Conservation (phyloP, 2,797 vertebrate species). For the Chloroceryle amazona region DNA sequence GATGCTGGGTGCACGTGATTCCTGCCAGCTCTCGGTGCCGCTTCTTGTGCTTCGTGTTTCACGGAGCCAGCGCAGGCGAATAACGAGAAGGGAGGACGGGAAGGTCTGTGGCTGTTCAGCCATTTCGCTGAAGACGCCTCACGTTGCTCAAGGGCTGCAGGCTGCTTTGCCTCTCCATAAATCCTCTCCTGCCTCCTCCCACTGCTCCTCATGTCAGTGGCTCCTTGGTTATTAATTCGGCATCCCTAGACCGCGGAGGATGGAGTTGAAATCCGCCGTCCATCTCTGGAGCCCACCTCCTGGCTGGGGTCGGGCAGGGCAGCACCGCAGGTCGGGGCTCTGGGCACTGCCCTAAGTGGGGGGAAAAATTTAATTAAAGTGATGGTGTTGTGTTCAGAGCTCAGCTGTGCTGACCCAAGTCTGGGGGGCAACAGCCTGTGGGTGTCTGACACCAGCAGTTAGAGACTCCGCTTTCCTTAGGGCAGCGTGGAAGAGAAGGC, state of each 20-base stretch:
- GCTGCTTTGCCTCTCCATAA: background rate
- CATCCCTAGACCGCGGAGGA: background rate
- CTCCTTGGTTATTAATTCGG: background rate
- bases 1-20: background rate
- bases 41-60: rapidly evolving
- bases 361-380: background rate
- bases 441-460: background rate
- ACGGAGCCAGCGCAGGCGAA: background rate
- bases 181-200: background rate
- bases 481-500: background rate
- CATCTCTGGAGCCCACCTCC: background rate
- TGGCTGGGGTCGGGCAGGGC: rapidly evolving
- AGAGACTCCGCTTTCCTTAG: background rate
- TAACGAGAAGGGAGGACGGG: background rate
- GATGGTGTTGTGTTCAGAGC: background rate
- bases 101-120: background rate
- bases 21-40: background rate
- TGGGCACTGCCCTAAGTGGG: rapidly evolving
- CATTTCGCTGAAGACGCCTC: background rate
- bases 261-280: background rate
- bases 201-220: background rate
- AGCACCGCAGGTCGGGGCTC: rapidly evolving
- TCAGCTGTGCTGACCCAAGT: background rate
- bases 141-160: background rate
- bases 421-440: background rate